Base-by-base conservation (phyloP, 2,888 invertebrate genomes). In the Calameuta pallipes region DNA sequence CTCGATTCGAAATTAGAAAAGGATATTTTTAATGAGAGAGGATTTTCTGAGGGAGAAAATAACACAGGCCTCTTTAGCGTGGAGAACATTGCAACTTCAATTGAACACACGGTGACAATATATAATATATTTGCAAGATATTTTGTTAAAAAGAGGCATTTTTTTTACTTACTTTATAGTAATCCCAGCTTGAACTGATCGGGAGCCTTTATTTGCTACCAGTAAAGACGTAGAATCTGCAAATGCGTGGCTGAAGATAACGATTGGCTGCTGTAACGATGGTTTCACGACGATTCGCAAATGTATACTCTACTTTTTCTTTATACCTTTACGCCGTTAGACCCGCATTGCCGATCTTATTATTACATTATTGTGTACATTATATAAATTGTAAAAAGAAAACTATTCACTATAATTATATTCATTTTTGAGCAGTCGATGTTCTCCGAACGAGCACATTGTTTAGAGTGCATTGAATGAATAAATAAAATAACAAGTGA, bases 161-260 rank as follows among this genome's bases (percentile, higher is more conserved):
- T 88, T 88, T 88, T 88, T 87, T 87, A 88, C 84, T 86, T 88
- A 88, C 88, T 88, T 87, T 87, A 87, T 88, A 88, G 86, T 86
- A 88, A 87, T 85, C 87, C 85, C 88, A 86, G 88, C 87, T 87
- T 86, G 82, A 82, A 86, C 80, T 82, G 84, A 86, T 83, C 82
- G 84, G 83, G 82, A 87, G 81, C 80, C 82, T 86, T 85, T 80
- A 80, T 76, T 76, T 82, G 15, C 15, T 41, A 41, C 15, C 41
- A 41, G 41, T 6, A 78, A 82, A 78, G 75, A 82, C 35, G 75
- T 71, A 56, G 23, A 73, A 71, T 56, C 31, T 33, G 77, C 70
- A 80, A 70, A 87, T 87, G 85, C 85, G 83, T 86, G 83, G 82
- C 82, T 79, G 83, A 80, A 83, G 87, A 83, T 83, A 83, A 85